phyloP scores from a whole-genome alignment of 1,140 invertebrate genomes.

The Lycorma delicatula region DNA sequence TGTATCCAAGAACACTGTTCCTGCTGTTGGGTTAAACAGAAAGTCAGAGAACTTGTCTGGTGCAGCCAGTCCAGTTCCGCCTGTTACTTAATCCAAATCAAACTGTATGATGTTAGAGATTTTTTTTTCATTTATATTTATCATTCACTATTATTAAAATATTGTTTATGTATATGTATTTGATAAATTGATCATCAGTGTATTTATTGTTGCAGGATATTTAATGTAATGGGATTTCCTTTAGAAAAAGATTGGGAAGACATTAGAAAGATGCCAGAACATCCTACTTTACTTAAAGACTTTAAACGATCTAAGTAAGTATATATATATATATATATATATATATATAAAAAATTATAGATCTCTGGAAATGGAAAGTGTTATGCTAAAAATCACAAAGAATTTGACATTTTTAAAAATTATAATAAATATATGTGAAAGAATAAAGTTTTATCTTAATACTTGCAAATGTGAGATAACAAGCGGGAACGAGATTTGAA shows the following conservation, averaged over 20 bases:
- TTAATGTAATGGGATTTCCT: constrained; percentile 99
- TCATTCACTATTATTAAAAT: not conserved
- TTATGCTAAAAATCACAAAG: too few species aligned
- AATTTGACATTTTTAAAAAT: too few species aligned
- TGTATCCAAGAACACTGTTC: too few species aligned
- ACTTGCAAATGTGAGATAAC: too few species aligned
- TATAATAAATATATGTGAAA: too few species aligned
- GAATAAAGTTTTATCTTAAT: too few species aligned
- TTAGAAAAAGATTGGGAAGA: constrained; percentile 99
- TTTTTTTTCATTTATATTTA: not conserved
- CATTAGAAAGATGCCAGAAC: constrained; percentile 99
- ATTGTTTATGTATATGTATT: not conserved
- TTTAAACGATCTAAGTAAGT: constrained; percentile 91
- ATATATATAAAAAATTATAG: constrained; percentile 5
- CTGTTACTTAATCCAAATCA: not conserved
- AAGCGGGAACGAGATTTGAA: too few species aligned
- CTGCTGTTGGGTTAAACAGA: too few species aligned
- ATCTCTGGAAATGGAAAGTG: too few species aligned
- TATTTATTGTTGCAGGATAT: constrained; percentile 60
- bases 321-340: too few species aligned
- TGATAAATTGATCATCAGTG: not conserved
- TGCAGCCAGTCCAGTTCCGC: too few species aligned
- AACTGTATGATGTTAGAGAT: not conserved
- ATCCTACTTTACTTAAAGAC: constrained; percentile 91
- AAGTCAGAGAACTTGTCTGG: too few species aligned